phyloP scores from a whole-genome alignment of 2,797 vertebrate genomes.

The Paramormyrops hopkinsi region DNA sequence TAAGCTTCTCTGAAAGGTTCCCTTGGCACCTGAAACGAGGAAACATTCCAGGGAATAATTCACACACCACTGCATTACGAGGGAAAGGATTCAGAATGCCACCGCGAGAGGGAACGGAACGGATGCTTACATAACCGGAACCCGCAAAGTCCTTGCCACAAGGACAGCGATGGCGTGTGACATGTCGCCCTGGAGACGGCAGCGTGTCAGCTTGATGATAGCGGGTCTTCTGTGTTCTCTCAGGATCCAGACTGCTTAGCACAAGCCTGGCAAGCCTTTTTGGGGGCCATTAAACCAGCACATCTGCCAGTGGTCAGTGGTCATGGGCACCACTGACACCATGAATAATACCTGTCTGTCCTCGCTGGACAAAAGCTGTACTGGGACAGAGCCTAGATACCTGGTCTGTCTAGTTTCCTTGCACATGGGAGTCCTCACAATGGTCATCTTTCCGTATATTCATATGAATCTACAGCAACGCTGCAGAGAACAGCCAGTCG shows the following conservation, averaged over 20 bases:
- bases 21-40: slow-evolving; percentile 6
- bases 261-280: not conserved
- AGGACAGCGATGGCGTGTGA: not conserved
- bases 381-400: not conserved
- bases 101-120: not conserved
- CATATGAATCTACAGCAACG: not conserved
- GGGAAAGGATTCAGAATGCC: slow-evolving; percentile 7
- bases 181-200: not conserved
- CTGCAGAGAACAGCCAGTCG: not conserved
- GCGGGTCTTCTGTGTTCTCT: not conserved
- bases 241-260: not conserved
- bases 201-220: not conserved
- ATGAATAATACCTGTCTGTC: not conserved
- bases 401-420: not conserved
- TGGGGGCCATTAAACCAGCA: not conserved
- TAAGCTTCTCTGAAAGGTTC: slow-evolving; percentile 17
- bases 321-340: not conserved
- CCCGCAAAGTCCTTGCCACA: not conserved
- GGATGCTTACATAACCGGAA: not conserved
- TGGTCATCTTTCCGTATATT: not conserved
- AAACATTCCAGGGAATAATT: slow-evolving; percentile 9
- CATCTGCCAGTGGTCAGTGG: not conserved
- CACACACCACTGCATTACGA: not conserved
- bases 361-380: not conserved
- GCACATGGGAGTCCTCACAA: not conserved